Evolutionary conservation across 92 coral and sea anemone species (phyloP).

Genomic region (Phenganax marumi): DNA sequence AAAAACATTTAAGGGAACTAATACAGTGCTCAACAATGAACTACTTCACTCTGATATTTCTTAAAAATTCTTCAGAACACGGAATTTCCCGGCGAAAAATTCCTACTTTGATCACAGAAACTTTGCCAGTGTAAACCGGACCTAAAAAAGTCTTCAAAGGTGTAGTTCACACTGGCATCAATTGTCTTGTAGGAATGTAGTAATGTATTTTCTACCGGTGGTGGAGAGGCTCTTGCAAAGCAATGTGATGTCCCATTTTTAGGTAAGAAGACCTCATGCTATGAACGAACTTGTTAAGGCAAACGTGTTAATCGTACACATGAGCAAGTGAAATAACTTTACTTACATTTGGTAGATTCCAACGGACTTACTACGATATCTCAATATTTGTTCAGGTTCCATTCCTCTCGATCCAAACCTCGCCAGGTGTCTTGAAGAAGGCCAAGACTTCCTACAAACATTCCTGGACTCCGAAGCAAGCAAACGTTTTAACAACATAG

Average conservation of each 20-base stretch:
- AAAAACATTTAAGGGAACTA: too few relatives aligned
- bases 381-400: conserved; percentile 58
- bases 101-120: too few relatives aligned
- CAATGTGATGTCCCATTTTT: conserved; percentile 76
- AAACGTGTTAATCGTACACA: background rate
- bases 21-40: too few relatives aligned
- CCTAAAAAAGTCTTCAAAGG: background rate
- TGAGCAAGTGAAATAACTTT: background rate
- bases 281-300: background rate
- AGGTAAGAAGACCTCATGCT: conserved; percentile 56
- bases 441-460: conserved; percentile 68
- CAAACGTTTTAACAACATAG: conserved; percentile 68
- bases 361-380: background rate
- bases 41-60: too few relatives aligned
- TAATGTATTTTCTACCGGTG: conserved; percentile 95
- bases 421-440: conserved; percentile 77
- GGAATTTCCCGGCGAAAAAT: too few relatives aligned
- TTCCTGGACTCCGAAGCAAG: conserved; percentile 72
- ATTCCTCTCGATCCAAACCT: conserved; percentile 93
- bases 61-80: too few relatives aligned
- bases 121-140: too few relatives aligned
- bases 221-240: conserved; percentile 88
- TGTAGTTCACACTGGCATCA: background rate
- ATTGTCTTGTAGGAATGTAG: conserved; percentile 73
- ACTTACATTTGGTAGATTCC: background rate